Base-by-base conservation (phyloP, 92 coral and sea anemone genomes). In the Porites divaricata region DNA sequence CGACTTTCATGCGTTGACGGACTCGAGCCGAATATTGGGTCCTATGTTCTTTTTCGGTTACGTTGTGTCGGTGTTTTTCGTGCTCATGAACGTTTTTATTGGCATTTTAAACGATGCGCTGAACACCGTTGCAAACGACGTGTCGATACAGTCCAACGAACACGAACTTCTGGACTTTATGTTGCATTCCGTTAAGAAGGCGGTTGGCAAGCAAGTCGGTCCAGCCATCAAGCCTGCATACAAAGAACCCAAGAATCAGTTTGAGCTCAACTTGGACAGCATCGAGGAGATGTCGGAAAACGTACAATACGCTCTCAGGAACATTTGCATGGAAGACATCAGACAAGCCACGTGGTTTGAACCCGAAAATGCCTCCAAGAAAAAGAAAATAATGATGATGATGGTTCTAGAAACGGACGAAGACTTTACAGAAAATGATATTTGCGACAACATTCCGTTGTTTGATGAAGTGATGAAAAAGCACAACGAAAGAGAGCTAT, bases 251-350 rank as follows among this genome's bases (percentile, higher is more conserved):
- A 90, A 95, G 89, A 86, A 91, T 6, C 82, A 85, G 73, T 88
- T 96, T 23, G 99, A 95, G 53, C 90, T 90, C 41, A 81, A 93
- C 54, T 35, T 92, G 22, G 98, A 92, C 35, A 89, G 87, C 79
- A 95, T 96, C 49, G 93, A 95, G 45, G 98, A 95, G 58, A 92
- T 90, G 14, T 88, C 98, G 6, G 99, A 96, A 17, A 93, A 91
- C 26, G 89, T 95, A 25, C 91, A 96, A 66, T 88, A 92, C 84
- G 99, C 99, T 0, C 84, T 96, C 58, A 90, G 99, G 15, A 96
- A 96, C 67, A 87, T 96, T 20, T 94, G 98, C 76, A 94, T 96
- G 98, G 98, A 95, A 21, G 93, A 95, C 65, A 95, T 95, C n/a
- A 85, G 95, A 22, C 91, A 83, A 23, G 68, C 86, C 9, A 93